A percentile compares a stretch with the other conserved stretches of the same genome.
phyloP scores from a whole-genome alignment of 1,140 invertebrate genomes.

The Tribolium castaneum region DNA sequence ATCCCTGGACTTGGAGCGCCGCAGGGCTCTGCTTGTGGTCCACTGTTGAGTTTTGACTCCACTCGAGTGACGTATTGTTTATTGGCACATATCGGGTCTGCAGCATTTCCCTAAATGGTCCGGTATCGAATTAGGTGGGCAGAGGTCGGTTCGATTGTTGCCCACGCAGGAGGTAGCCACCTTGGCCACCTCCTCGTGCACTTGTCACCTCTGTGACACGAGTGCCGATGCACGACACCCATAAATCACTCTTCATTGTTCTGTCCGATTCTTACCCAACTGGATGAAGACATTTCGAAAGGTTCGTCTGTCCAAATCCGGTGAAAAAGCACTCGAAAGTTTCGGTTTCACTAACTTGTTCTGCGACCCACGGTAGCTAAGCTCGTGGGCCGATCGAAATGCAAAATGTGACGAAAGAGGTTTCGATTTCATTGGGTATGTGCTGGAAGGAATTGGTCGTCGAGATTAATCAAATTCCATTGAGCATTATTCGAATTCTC shows the following conservation, averaged over 20 bases:
- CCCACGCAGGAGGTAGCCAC: neutral
- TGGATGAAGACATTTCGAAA: neutral
- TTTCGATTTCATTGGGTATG: neutral
- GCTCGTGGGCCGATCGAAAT: neutral
- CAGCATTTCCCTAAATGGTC: conserved; percentile 32
- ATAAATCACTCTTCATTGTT: neutral
- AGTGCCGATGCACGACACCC: neutral
- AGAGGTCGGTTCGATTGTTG: conserved; percentile 20
- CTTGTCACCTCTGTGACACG: conserved; percentile 11
- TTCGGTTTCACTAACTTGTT: neutral
- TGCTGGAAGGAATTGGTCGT: too few relatives aligned
- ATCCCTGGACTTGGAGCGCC: too few relatives aligned
- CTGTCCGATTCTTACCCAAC: neutral
- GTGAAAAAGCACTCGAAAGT: neutral
- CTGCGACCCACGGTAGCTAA: neutral
- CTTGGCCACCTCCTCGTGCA: conserved; percentile 4
- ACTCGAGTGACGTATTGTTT: conserved; percentile 17
- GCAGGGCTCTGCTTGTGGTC: too few relatives aligned
- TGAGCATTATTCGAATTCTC: too few relatives aligned
- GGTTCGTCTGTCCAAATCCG: neutral
- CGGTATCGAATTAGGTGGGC: conserved; percentile 1
- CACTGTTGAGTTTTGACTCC: neutral
- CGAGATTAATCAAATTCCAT: too few relatives aligned
- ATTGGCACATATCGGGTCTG: neutral
- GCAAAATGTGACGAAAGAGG: neutral